These are phyloP conservation scores for Xiphophorus birchmanni DNA, from an alignment of 2,797 vertebrate genomes.

Conservation along the genomic window DNA sequence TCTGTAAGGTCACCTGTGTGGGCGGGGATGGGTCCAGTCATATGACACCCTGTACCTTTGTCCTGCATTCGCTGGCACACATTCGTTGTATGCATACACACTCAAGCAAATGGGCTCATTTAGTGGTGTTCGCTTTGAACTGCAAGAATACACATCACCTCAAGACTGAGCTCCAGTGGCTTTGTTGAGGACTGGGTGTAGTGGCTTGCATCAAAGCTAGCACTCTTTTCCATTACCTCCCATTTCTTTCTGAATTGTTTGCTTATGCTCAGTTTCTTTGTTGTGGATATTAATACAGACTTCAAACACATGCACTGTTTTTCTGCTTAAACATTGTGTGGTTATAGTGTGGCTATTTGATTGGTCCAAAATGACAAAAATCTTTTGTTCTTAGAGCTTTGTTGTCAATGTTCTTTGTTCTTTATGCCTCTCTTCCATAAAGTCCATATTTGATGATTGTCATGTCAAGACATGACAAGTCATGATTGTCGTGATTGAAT, in stretches of 20 bases:
- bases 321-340: slow-evolving; percentile 21
- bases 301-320: slow-evolving; percentile 21
- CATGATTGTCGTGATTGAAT: neutral
- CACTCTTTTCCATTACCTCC: slow-evolving; percentile 20
- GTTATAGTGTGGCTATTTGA: neutral
- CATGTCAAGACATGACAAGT: neutral
- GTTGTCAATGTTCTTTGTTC: neutral
- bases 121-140: slow-evolving; percentile 62
- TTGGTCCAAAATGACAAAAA: neutral
- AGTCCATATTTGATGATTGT: neutral
- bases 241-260: slow-evolving; percentile 26
- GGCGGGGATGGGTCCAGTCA: slow-evolving; percentile 60
- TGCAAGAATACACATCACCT: slow-evolving; percentile 50
- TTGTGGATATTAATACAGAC: slow-evolving; percentile 25
- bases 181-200: slow-evolving; percentile 59
- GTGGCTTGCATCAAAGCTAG: slow-evolving; percentile 58
- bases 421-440: neutral
- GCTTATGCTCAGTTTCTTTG: slow-evolving; percentile 5
- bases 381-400: neutral
- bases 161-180: slow-evolving; percentile 45
- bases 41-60: slow-evolving; percentile 63
- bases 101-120: slow-evolving; percentile 44
- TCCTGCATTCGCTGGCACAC: slow-evolving; percentile 42
- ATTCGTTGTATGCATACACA: slow-evolving; percentile 42
- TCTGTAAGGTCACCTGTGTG: slow-evolving; percentile 63